These are phyloP conservation scores for Vanessa cardui DNA, from an alignment of 2,888 invertebrate species.

Conservation along the genomic window DNA sequence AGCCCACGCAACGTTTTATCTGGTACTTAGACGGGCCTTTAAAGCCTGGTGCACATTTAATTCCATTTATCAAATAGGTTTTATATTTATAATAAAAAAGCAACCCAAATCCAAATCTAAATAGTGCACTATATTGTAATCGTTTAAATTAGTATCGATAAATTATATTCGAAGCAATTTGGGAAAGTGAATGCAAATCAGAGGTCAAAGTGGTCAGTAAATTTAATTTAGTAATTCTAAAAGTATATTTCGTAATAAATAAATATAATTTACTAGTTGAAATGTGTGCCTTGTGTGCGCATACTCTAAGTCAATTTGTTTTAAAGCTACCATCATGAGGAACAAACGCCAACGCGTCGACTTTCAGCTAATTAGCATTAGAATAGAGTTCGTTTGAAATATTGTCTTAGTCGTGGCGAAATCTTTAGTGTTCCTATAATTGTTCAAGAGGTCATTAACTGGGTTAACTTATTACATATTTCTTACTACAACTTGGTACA, in stretches of 20 bases:
- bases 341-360: constrained; percentile 61
- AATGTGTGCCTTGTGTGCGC: constrained; percentile 58
- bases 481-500: background rate
- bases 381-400: constrained; percentile 57
- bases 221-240: too few species aligned
- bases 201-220: too few species aligned
- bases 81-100: background rate
- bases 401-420: constrained; percentile 46
- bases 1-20: constrained; percentile 78
- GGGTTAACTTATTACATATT: constrained; percentile 13
- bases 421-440: constrained; percentile 47
- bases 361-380: constrained; percentile 73
- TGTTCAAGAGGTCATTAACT: constrained; percentile 38
- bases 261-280: background rate
- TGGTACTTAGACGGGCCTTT: constrained; percentile 48
- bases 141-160: background rate
- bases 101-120: too few species aligned
- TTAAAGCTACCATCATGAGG: constrained; percentile 67
- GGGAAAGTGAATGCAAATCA: background rate
- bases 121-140: too few species aligned
- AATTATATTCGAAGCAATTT: background rate
- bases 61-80: constrained; percentile 3
- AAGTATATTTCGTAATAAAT: too few species aligned
- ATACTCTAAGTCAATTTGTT: constrained; percentile 73
- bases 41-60: constrained; percentile 33